Evolutionary conservation across 2,888 invertebrate genomes (phyloP).

Genomic region (Drosophila paucipuncta): DNA sequence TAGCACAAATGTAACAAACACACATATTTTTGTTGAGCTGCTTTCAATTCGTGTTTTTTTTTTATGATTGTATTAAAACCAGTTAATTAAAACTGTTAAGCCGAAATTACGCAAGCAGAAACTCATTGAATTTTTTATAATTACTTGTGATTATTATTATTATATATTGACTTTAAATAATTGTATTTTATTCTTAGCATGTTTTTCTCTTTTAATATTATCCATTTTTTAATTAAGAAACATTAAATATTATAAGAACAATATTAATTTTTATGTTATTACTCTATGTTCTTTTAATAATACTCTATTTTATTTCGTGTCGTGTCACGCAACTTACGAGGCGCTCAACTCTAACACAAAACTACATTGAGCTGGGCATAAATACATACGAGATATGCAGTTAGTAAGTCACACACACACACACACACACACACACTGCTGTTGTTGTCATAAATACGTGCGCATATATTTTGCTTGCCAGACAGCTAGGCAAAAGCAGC

Average conservation of each 20-base stretch:
- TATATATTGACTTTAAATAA: background rate
- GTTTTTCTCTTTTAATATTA: background rate
- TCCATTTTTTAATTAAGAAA: background rate
- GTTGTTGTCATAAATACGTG: slow-evolving; percentile 58
- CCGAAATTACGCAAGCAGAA: background rate
- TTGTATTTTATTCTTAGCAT: background rate
- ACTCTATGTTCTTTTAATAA: background rate
- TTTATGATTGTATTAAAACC: background rate
- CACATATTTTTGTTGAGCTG: background rate
- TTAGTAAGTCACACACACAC: slow-evolving; percentile 57
- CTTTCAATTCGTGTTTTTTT: background rate
- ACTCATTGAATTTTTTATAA: background rate
- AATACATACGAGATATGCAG: slow-evolving; percentile 70
- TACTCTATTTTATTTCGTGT: slow-evolving; percentile 3
- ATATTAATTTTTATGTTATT: too few relatives aligned
- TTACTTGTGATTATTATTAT: background rate
- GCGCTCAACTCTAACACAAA: slow-evolving; percentile 12
- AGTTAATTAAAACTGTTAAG: background rate
- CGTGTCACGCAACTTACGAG: background rate
- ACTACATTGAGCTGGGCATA: slow-evolving; percentile 36
- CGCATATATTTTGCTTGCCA: slow-evolving; percentile 59
- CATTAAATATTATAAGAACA: background rate
- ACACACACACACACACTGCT: slow-evolving; percentile 51
- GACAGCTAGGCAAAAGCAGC: slow-evolving; percentile 39
- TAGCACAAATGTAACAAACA: background rate